Base-by-base conservation (phyloP, 1,140 invertebrate genomes). In the Nephotettix cincticeps region DNA sequence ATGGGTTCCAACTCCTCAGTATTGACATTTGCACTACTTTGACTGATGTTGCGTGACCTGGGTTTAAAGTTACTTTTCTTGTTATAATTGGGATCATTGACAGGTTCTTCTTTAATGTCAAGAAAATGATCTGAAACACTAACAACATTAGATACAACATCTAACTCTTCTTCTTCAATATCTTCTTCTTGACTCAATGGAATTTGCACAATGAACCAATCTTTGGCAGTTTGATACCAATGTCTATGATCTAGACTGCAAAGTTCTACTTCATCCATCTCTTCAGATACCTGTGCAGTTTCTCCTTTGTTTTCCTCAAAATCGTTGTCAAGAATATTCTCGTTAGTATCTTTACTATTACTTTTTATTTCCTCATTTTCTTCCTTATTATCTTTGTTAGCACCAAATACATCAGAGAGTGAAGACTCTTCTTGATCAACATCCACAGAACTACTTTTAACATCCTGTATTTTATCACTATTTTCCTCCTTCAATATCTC, bases 1-100 rank as follows among this genome's bases (percentile, higher is more conserved):
- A 68, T 68, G 19, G 66, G 66, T 30, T 68, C 66, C 30, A 68
- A 29, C 19, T 68, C 66, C 30, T 54, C 66, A 9, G 29, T 68
- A 28, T 30, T 51, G 21, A 43, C 40, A 43, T 40, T 45, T 21
- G n/a, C 25, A 68, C 43, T 68, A 19, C 47, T 54, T 68, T 28
- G 27, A 29, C 47, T 68, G 23, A 67, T 68, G 9, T 68, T 68
- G 9, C 66, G 43, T 54, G 43, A 51, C 19, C 43, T 51, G 14
- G 47, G 43, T 51, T 45, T 45, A 14, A 28, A 54, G 28, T 23
- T 29, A 54, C 29, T 54, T 43, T n/a, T 32, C 19, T 65, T 6
- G 17, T 17, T 27, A 17, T 4, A 17, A 13, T 40, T 65, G 17
- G 17, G n/a, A 9, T 65, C 32, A 6, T 27, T 6, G 4, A 14